Conservation (phyloP, 2,888 invertebrate genomes). For the Drosophila neutralis region DNA sequence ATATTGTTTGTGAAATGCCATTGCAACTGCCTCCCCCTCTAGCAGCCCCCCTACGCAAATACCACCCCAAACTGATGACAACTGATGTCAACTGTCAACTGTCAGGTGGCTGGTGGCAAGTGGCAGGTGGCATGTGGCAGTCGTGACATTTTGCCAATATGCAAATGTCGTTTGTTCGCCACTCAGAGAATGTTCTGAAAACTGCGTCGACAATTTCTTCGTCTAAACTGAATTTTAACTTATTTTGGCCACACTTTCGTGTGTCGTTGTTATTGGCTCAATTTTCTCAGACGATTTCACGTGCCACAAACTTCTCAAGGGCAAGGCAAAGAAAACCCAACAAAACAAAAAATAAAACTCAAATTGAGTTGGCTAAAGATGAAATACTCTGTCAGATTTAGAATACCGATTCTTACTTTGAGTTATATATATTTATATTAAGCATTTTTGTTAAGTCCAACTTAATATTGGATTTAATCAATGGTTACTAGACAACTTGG, state of each 20-base stretch:
- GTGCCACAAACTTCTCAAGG: constrained; percentile 84
- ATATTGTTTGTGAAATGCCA: constrained; percentile 74
- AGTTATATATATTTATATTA: no score
- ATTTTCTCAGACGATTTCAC: constrained; percentile 84
- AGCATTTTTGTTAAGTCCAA: not conserved
- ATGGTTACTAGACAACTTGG: rapidly evolving
- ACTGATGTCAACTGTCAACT: constrained; percentile 30
- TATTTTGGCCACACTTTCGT: constrained; percentile 41
- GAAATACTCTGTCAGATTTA: constrained; percentile 2
- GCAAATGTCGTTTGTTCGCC: constrained; percentile 53
- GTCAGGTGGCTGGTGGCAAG: not conserved
- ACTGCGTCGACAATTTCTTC: constrained; percentile 26
- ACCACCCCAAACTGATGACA: constrained; percentile 24
- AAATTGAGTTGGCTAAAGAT: not conserved
- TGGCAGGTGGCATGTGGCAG: constrained; percentile 17
- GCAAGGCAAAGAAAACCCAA: constrained; percentile 82
- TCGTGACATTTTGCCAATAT: constrained; percentile 69
- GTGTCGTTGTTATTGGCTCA: constrained; percentile 59
- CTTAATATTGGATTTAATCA: not conserved
- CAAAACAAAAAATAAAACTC: constrained; percentile 28
- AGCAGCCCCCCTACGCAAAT: constrained; percentile 3
- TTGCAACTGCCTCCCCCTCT: constrained; percentile 7
- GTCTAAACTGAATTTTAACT: constrained; percentile 62
- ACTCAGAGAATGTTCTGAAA: constrained; percentile 19
- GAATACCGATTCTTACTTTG: not conserved